Evolutionary conservation across 2,888 invertebrate genomes (phyloP), one percentile per base, ranked within the genome.

Genomic region (Pyrocoelia pectoralis): DNA sequence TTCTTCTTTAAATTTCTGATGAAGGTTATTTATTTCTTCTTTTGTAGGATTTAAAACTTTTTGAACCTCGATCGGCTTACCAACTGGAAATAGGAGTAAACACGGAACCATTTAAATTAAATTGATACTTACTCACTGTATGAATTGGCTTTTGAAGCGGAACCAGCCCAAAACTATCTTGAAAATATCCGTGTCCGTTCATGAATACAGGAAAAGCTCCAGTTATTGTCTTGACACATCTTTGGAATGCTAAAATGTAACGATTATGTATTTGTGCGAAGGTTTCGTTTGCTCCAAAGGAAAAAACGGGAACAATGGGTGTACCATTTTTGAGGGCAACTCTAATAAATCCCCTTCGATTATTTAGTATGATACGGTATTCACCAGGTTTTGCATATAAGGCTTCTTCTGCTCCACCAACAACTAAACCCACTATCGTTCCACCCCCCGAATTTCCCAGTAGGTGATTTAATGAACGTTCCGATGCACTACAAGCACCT

Each of bases 371-470:
- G 5, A 94, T 82, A 68, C 86, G 86, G 69, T 93, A 92, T 54
- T 86, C 84, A 2, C 90, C 90, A 0, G 96, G 95, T 74, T 88
- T 88, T 0, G 93, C 89, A 70, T 94, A 90, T 61, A 96, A 83
- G 0, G 94, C 90, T 79, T 98, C 97, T 5, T 91, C 88, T 0
- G 95, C 95, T 0, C 98, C 97, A 0, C 97, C 98, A 0, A 95
- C 89, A 56, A 95, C 87, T 40, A 98, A 82, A 1, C 90, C 87
- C 0, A 88, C 87, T 0, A 86, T 92, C 80, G 85, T 84, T 1
- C 90, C 89, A 1, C 82, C 82, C 40, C 75, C 77, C 0, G 82
- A 79, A 9, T 72, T 75, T 69, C 84, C 85, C 18, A 94, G 76
- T 15, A 90, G 76, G 73, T 88, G 82, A 43, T 88, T 80, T 41